Evolutionary conservation across 23 tunicate genomes (phyloP).

Genomic region (Halocynthia aurantium): DNA sequence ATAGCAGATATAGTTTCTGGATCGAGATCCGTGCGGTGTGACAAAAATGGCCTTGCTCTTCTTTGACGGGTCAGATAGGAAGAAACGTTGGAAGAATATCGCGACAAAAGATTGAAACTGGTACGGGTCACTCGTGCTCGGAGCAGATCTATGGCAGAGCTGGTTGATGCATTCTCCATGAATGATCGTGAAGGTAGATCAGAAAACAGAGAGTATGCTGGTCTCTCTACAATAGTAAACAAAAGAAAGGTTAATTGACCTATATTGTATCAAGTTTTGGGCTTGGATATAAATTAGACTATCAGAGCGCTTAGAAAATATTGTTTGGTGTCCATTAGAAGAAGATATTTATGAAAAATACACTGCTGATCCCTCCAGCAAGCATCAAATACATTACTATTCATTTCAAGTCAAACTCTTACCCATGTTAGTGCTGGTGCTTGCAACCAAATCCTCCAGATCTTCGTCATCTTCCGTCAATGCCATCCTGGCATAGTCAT

Average conservation of each 20-base stretch:
- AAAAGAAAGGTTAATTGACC: too few relatives aligned
- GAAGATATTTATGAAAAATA: too few relatives aligned
- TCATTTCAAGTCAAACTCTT: too few relatives aligned
- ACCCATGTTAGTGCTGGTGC: constrained; percentile 4
- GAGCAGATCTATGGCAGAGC: constrained; percentile 8
- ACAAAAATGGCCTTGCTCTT: not conserved
- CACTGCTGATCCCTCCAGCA: too few relatives aligned
- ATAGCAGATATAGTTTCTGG: not conserved
- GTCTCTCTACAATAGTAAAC: not conserved
- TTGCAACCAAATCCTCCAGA: constrained; percentile 25
- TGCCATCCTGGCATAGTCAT: constrained; percentile 76
- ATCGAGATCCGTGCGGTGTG: constrained; percentile 4
- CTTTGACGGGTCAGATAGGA: not conserved
- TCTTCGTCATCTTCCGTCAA: constrained; percentile 30
- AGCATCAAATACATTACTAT: too few relatives aligned
- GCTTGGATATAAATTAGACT: not conserved
- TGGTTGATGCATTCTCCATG: not conserved
- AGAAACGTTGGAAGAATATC: constrained; percentile 7
- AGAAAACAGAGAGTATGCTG: not conserved
- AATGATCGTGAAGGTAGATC: not conserved
- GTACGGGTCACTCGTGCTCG: constrained; percentile 14
- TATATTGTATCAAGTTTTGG: not conserved
- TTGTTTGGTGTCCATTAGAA: not conserved
- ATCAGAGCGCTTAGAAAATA: not conserved
- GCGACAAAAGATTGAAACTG: constrained; percentile 14